Percentiles rank a stretch among this genome's conserved stretches.
phyloP scores from a whole-genome alignment of 2,113 vertebrate species.

The Seriola rivoliana region DNA sequence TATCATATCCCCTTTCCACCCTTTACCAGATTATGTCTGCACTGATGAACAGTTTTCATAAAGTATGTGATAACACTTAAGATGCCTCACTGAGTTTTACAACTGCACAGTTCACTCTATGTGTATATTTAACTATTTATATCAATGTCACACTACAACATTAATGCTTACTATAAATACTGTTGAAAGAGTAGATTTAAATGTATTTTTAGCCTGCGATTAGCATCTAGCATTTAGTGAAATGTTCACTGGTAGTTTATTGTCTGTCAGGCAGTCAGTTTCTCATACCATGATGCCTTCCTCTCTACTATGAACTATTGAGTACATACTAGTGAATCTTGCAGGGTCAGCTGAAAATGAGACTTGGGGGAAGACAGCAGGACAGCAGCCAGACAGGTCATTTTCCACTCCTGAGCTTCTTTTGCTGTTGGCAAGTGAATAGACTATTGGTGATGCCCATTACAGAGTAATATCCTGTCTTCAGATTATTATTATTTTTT shows the following conservation, averaged over 20 bases:
- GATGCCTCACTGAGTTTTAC: background rate
- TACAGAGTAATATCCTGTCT: constrained; percentile 33
- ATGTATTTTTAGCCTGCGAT: background rate
- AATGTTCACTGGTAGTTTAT: background rate
- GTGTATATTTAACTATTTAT: background rate
- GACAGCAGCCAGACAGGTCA: constrained; percentile 25
- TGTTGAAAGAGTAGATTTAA: background rate
- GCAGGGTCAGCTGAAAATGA: constrained; percentile 20
- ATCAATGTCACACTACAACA: background rate
- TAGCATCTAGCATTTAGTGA: background rate
- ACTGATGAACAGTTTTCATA: background rate
- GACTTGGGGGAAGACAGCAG: constrained; percentile 8
- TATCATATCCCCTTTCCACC: background rate
- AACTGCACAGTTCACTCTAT: background rate
- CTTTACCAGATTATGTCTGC: background rate
- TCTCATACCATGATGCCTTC: background rate
- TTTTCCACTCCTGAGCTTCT: constrained; percentile 31
- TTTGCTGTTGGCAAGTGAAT: constrained; percentile 33
- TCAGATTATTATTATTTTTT: background rate
- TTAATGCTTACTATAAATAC: background rate
- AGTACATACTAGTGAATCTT: constrained; percentile 4
- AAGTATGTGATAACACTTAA: background rate
- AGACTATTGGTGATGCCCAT: constrained; percentile 24
- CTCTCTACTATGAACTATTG: constrained; percentile 1
- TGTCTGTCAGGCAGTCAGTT: background rate